Evolutionary conservation across 92 coral and sea anemone species (phyloP), one percentile per base, ranked within the genome.

Genomic region (Isaurus tuberculatus): DNA sequence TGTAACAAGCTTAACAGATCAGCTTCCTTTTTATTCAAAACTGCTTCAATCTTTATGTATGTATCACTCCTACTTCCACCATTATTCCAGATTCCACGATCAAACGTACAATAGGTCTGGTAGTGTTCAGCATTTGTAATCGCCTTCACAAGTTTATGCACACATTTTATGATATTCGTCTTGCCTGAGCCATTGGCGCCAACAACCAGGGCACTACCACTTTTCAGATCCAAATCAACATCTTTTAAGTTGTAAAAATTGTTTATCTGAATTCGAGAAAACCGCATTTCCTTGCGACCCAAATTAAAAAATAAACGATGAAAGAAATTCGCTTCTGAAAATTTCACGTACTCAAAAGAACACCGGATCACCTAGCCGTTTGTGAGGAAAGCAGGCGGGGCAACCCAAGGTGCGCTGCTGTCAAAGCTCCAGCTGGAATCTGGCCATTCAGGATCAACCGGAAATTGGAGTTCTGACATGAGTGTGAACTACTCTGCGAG

Each of bases 151-250:
- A 60, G 65, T 60, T 60, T 60, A 10, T 60, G 65, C 19, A 67
- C 44, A 33, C 72, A 67, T 67, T 67, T 67, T 67, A 33, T 9
- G 72, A 67, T 67, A 20, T 67, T 67, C 48, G 72, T 29, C 32
- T 67, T 67, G 15, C 72, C 72, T 3, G 72, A 31, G 13, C 72
- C 72, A 33, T 67, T 67, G 10, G 72, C 20, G 3, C 72, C 72
- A 67, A 67, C 72, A 9, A 67, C 16, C 43, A 67, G 17, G 46
- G 72, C 44, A 67, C 72, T 67, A 44, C 72, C 72, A 23, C 75
- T 70, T 37, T 30, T 8, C 8, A 69, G 73, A 36, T 69, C 73
- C 73, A 69, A 33, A 19, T 69, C 73, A 36, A 69, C 73, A 22
- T 69, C 27, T 19, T 69, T 33, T 22, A 69, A 26, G 27, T 69